A percentile compares a stretch with the other conserved stretches of the same genome.
Conservation (phyloP, 92 coral and sea anemone species). For the Blastomussa wellsi region DNA sequence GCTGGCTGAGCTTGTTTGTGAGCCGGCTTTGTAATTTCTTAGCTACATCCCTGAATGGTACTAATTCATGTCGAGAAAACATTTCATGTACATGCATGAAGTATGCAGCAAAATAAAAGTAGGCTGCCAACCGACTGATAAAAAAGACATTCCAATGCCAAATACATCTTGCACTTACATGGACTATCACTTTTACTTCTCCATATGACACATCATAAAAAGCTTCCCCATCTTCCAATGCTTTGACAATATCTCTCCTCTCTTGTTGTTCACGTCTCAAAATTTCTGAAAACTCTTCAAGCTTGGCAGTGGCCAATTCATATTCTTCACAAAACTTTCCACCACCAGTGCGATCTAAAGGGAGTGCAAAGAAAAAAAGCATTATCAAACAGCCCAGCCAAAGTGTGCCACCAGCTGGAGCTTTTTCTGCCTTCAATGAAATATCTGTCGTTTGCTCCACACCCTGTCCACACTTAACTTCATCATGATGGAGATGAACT, state of each 20-base stretch:
- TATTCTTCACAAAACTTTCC: conserved; percentile 91
- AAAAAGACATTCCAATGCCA: background rate
- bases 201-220: conserved; percentile 90
- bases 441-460: too few species aligned
- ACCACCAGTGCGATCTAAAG: conserved; percentile 92
- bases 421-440: too few species aligned
- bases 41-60: too few species aligned
- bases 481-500: too few species aligned
- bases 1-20: too few species aligned
- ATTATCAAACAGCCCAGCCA: too few species aligned
- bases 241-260: conserved; percentile 54
- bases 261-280: conserved; percentile 76
- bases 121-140: background rate
- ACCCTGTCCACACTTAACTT: too few species aligned
- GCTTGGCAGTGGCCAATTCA: conserved; percentile 84
- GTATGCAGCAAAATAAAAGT: background rate
- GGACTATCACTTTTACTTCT: conserved; percentile 94
- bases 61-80: too few species aligned
- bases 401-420: too few species aligned
- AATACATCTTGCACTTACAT: conserved; percentile 88
- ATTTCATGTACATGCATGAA: too few species aligned
- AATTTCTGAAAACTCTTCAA: conserved; percentile 77
- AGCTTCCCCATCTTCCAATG: conserved; percentile 88
- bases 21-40: too few species aligned
- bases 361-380: conserved; percentile 6